Evolutionary conservation across 2,888 invertebrate species (phyloP), one percentile per base, ranked within the genome.

Genomic region (Clitarchus hookeri): DNA sequence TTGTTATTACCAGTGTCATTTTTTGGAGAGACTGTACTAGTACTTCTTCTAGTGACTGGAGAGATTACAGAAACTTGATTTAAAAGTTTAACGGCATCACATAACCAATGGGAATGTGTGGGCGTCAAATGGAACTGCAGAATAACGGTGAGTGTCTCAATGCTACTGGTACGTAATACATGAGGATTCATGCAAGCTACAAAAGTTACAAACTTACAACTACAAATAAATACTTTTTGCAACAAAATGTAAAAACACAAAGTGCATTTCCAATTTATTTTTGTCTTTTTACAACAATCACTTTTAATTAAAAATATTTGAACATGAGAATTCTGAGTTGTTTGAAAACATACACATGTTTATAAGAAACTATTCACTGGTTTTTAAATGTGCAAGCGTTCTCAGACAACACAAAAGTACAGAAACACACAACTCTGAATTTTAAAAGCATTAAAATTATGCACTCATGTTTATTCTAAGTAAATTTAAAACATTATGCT

Each of bases 281-380:
- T 65, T 19, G 16, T 53, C 23, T n/a, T 65, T 65, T 65, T 65
- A 65, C 65, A 65, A 65, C 65, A 65, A 65, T 65, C 19, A 65
- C 1, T 65, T 65, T 65, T 65, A 6, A 65, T 65, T 65, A 65
- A 65, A 65, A 65, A 65, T 65, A 65, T 65, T 65, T 65, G 65
- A 65, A 65, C 65, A 65, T n/a, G 65, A 65, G 65, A n/a, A 65
- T 65, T 65, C 65, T 23, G 23, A 65, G 65, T 65, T 65, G 65
- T 65, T 65, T 65, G 19, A 19, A 65, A 65, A n/a, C 65, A 65
- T 65, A 65, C n/a, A 65, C 8, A 19, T 65, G 65, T n/a, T 65
- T n/a, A 9, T 65, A 65, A 11, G 12, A 48, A 48, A 48, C 48
- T 6, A 48, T 48, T 48, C 8, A 48, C 48, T 13, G 36, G 16